Evolutionary conservation across 2,888 invertebrate genomes (phyloP).

Genomic region (Allolobophora icterica): DNA sequence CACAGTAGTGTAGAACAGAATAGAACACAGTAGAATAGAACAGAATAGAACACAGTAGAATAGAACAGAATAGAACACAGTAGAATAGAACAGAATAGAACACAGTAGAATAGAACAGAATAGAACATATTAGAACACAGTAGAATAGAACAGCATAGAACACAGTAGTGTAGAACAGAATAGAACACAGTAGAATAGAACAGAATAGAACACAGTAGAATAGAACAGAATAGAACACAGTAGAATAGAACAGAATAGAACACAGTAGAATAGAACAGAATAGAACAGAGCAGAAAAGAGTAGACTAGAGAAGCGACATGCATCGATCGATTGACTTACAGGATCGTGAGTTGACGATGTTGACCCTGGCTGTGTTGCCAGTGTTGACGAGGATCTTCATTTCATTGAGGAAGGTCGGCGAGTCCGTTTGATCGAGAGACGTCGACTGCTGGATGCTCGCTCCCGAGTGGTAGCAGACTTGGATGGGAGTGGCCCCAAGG

Average conservation of each 20-base stretch:
- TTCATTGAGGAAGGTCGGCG: slow-evolving; percentile 31
- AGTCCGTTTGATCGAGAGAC: slow-evolving; percentile 12
- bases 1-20: not conserved
- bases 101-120: not conserved
- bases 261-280: not conserved
- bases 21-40: not conserved
- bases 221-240: not conserved
- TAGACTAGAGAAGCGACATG: not conserved
- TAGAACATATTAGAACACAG: no score
- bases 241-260: not conserved
- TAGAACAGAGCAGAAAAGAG: not conserved
- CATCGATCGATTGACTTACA: slow-evolving; percentile 25
- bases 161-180: not conserved
- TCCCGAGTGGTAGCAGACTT: slow-evolving; percentile 21
- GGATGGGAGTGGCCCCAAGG: not conserved
- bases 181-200: not conserved
- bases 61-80: not conserved
- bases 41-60: not conserved
- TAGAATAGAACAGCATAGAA: not conserved
- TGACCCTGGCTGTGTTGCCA: slow-evolving; percentile 39
- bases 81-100: no score
- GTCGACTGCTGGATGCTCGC: not conserved
- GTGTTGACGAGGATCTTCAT: slow-evolving; percentile 41
- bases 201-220: no score
- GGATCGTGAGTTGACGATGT: slow-evolving; percentile 41